Percentiles rank a stretch among this genome's conserved stretches.
Evolutionary conservation across 1,140 invertebrate genomes (phyloP).

Genomic region (Ridgeia piscesae): DNA sequence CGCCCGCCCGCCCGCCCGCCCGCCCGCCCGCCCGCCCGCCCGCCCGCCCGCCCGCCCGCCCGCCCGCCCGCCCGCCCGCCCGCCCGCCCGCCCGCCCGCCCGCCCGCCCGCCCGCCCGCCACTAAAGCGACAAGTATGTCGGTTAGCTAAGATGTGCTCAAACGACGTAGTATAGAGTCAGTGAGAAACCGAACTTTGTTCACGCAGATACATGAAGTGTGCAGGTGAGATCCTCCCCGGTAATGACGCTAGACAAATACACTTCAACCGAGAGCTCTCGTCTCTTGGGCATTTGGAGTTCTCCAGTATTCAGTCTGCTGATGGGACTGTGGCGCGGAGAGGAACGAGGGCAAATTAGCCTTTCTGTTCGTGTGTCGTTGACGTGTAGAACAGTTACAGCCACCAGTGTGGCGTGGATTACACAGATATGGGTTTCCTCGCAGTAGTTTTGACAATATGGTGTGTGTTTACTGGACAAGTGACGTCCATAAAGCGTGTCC

Average conservation of each 20-base stretch:
- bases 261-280: neutral
- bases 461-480: neutral
- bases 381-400: neutral
- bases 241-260: neutral
- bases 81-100: too few relatives aligned
- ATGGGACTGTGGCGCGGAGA: neutral
- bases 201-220: neutral
- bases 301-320: neutral
- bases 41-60: too few relatives aligned
- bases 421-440: neutral
- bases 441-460: neutral
- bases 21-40: too few relatives aligned
- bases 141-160: neutral
- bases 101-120: too few relatives aligned
- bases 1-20: too few relatives aligned
- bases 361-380: neutral
- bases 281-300: neutral
- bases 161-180: neutral
- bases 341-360: neutral
- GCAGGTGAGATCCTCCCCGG: neutral
- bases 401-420: neutral
- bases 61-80: too few relatives aligned
- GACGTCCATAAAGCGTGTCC: neutral
- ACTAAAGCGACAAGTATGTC: neutral
- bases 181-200: neutral